A percentile compares a stretch with the other conserved stretches of the same genome.
These are phyloP conservation scores for Resseliella maxima DNA, from an alignment of 2,888 invertebrate genomes.

Conservation along the genomic window DNA sequence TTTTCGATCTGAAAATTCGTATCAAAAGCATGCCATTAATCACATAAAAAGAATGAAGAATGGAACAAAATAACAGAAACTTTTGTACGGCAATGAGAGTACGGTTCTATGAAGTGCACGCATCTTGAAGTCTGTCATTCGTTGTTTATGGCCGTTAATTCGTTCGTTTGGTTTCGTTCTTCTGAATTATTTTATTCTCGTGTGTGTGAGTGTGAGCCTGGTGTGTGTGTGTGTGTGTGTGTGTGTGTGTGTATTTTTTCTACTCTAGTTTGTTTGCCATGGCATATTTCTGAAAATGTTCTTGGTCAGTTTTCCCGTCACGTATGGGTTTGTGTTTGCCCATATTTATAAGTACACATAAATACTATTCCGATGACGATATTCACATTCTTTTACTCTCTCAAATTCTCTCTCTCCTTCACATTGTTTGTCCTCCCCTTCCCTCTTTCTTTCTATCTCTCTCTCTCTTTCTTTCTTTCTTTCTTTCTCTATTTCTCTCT, in stretches of 20 bases:
- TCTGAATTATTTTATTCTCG: neutral
- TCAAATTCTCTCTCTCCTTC: neutral
- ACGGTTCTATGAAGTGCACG: neutral
- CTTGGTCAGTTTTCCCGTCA: conserved; percentile 53
- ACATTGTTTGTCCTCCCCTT: neutral
- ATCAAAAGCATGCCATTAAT: conserved; percentile 54
- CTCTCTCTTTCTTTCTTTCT: too few species aligned
- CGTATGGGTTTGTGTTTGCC: conserved; percentile 42
- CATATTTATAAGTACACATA: conserved; percentile 50
- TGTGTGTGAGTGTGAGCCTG: neutral
- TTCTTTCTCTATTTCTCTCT: too few species aligned
- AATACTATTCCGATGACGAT: neutral
- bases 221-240: neutral
- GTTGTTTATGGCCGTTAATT: conserved; percentile 48
- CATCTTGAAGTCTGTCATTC: conserved; percentile 32
- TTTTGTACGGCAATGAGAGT: conserved; percentile 17
- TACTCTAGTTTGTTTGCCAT: neutral
- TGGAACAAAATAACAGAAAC: conserved; percentile 4
- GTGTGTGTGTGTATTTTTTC: neutral
- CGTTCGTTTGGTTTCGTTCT: neutral
- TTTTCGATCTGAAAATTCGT: conserved; percentile 19
- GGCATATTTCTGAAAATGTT: neutral
- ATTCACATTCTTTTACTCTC: neutral
- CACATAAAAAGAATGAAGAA: conserved; percentile 41
- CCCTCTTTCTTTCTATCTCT: neutral